Conservation (phyloP, 2,888 invertebrate genomes). For the Orchesellides sinensis region DNA sequence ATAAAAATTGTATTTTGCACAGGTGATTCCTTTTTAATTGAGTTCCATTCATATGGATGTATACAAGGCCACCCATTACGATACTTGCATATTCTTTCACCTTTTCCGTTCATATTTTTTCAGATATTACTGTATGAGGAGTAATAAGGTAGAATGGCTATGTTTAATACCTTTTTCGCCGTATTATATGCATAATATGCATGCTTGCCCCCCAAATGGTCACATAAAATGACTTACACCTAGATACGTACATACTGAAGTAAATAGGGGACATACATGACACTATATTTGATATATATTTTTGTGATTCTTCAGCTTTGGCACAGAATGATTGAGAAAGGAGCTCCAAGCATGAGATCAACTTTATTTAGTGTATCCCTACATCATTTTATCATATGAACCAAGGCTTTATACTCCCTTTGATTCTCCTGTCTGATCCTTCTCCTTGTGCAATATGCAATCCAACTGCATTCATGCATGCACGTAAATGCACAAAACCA, state of each 20-base stretch:
- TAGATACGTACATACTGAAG: no score
- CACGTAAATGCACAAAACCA: not conserved
- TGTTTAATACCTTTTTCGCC: no score
- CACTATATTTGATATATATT: no score
- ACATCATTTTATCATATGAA: not conserved
- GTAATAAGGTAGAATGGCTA: no score
- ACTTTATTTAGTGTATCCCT: not conserved
- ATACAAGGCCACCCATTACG: no score
- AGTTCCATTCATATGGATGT: no score
- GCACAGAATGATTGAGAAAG: not conserved
- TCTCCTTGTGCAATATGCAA: not conserved
- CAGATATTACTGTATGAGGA: no score
- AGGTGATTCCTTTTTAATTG: no score
- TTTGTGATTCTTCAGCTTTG: no score
- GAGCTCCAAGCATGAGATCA: constrained; percentile 10
- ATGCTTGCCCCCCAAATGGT: constrained; percentile 14
- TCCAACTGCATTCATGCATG: constrained; percentile 4
- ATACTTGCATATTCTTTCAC: no score
- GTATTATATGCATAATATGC: not conserved
- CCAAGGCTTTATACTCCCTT: not conserved
- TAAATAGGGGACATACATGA: constrained; percentile 1
- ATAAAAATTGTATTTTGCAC: no score
- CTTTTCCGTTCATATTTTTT: no score
- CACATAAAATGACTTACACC: constrained; percentile 13
- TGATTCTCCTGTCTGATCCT: not conserved